Base-by-base conservation (phyloP, 2,113 vertebrate genomes). In the Tragelaphus imberbis region DNA sequence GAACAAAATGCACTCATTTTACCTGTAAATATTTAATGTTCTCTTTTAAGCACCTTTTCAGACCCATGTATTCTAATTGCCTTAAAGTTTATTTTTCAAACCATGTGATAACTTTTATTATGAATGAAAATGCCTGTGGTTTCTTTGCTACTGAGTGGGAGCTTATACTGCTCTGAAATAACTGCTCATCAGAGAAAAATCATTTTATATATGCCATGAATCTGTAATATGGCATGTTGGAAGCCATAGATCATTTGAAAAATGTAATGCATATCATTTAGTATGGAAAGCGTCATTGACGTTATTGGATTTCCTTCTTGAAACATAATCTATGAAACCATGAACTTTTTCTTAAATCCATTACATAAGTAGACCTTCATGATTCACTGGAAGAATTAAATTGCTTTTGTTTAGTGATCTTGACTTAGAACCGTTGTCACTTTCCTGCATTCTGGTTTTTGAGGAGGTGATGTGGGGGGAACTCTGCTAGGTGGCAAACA, bases 1-100 rank as follows among this genome's bases (percentile, higher is more conserved):
- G 68, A 49, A 40, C 56, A 17, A 68, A 87, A 59, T 36, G 28
- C 30, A 19, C 28, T 33, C 81, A 11, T 88, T 93, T 92, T 79
- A 82, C 94, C 92, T 80, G 79, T 59, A 96, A 93, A 95, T 88
- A 89, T 80, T 89, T 85, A 90, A 47, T 86, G 77, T 81, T 97
- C 92, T 92, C 87, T 85, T 92, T 88, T n/a, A 86, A 82, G 81
- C 75, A 56, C 68, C 51, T 90, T 56, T 90, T 91, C 87, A 55
- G 84, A 89, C 79, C 16, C 15, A 11, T 51, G 79, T 47, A 47
- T 96, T 92, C 14, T 88, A 92, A 92, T 90, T 96, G 90, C 79
- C 71, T 59, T 75, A 53, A 47, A 49, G 63, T 79, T 94, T 96
- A 25, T 71, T 97, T 97, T 68, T 84, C 65, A 90, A 89, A 51